Evolutionary conservation across 1,140 invertebrate genomes (phyloP).

Genomic region (Saccostrea echinata): DNA sequence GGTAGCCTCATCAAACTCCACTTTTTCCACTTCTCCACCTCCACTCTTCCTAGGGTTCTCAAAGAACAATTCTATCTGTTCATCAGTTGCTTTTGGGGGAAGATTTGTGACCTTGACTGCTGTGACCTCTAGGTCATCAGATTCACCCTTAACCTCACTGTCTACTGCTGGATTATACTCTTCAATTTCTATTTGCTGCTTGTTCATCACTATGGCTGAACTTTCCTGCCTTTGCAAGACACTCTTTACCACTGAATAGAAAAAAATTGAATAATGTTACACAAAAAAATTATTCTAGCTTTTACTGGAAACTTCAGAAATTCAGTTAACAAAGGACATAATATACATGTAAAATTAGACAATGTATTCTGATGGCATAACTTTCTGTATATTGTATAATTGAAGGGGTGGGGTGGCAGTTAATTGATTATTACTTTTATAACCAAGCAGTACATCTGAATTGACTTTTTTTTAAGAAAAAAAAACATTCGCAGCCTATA

Average conservation of each 20-base stretch:
- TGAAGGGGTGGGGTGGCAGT: too few relatives aligned
- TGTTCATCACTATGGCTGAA: neutral
- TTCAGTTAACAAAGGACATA: too few relatives aligned
- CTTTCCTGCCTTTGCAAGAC: neutral
- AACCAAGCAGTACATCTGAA: too few relatives aligned
- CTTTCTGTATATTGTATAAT: too few relatives aligned
- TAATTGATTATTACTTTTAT: too few relatives aligned
- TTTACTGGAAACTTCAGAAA: too few relatives aligned
- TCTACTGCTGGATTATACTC: neutral
- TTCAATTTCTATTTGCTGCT: conserved; percentile 4
- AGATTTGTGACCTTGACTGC: conserved; percentile 34
- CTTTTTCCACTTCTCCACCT: conserved; percentile 54
- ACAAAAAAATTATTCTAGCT: too few relatives aligned
- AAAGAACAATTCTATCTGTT: conserved; percentile 61
- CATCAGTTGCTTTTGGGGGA: conserved; percentile 26
- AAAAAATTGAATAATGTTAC: neutral
- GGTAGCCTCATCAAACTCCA: conserved; percentile 18
- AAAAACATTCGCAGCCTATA: too few relatives aligned
- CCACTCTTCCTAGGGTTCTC: conserved; percentile 59
- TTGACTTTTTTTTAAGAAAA: too few relatives aligned
- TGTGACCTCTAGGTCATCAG: neutral
- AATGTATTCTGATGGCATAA: too few relatives aligned
- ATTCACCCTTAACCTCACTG: neutral
- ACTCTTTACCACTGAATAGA: conserved; percentile 1
- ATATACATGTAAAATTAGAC: too few relatives aligned